A percentile compares a stretch with the other conserved stretches of the same genome.
These are phyloP conservation scores for Plectropomus leopardus DNA, from an alignment of 2,113 vertebrate genomes.

Conservation along the genomic window DNA sequence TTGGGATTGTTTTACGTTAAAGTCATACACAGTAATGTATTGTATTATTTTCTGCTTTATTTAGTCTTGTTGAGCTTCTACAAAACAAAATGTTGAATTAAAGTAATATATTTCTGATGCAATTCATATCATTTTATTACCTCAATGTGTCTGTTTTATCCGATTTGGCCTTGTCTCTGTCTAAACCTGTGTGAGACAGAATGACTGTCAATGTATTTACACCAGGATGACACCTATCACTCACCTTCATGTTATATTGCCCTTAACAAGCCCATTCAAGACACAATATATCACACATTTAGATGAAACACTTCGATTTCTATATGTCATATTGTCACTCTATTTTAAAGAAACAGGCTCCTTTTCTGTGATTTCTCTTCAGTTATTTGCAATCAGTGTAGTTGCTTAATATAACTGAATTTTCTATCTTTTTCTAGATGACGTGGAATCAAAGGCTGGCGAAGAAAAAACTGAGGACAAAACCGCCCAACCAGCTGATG, in stretches of 20 bases:
- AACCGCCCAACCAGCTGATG: slow-evolving; percentile 34
- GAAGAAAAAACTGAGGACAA: slow-evolving; percentile 79
- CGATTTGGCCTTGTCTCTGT: not conserved
- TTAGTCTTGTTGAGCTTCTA: not conserved
- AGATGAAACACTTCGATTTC: slow-evolving; percentile 4
- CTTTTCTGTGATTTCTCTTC: not conserved
- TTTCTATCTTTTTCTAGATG: slow-evolving; percentile 80
- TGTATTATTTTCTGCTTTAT: not conserved
- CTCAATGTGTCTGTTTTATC: not conserved
- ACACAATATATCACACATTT: slow-evolving; percentile 22
- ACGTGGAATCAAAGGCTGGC: slow-evolving; percentile 84
- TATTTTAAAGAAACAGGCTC: not conserved
- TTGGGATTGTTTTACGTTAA: not conserved
- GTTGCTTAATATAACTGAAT: not conserved
- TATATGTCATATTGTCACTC: not conserved
- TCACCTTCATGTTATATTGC: not conserved
- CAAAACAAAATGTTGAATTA: not conserved
- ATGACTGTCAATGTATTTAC: not conserved
- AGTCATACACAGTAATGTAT: not conserved
- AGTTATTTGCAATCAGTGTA: not conserved
- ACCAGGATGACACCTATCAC: slow-evolving; percentile 11
- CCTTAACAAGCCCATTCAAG: slow-evolving; percentile 15
- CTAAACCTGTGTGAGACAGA: not conserved
- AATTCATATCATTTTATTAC: not conserved
- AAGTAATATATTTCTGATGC: not conserved